Conservation (phyloP, 2,888 invertebrate species). For the Nomada fabriciana region DNA sequence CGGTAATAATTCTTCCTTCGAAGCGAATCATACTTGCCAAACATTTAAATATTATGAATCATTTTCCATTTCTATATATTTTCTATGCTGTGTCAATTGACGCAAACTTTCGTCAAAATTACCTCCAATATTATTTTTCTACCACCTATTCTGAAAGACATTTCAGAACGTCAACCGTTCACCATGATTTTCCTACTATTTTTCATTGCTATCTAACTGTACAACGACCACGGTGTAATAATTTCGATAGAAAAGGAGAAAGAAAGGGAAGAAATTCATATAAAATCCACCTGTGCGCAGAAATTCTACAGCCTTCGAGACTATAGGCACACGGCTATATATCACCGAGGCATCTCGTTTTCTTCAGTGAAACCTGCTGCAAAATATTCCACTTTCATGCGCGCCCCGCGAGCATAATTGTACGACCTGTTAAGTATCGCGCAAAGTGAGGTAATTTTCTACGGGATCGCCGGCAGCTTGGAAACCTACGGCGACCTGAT, state of each 20-base stretch:
- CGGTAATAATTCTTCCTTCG: not conserved
- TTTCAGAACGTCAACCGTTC: no score
- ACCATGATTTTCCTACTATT: no score
- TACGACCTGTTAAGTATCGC: conserved; percentile 14
- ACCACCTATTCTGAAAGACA: no score
- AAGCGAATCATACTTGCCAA: not conserved
- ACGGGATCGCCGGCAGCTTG: conserved; percentile 2
- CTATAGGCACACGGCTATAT: conserved; percentile 2
- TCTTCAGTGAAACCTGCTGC: conserved; percentile 38
- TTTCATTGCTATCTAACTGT: no score
- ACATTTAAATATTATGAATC: no score
- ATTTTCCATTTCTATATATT: no score
- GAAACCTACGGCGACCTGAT: conserved; percentile 6
- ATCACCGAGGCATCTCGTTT: conserved; percentile 29
- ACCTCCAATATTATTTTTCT: no score
- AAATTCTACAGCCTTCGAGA: not conserved
- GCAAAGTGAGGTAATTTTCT: conserved; percentile 47
- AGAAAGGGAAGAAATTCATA: not conserved
- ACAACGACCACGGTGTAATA: no score
- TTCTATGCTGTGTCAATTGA: no score
- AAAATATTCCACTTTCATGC: conserved; percentile 51
- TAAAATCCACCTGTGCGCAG: not conserved
- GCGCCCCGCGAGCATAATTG: conserved; percentile 9
- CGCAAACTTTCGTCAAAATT: no score
- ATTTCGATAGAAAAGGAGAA: no score